phyloP scores from a whole-genome alignment of 2,797 vertebrate genomes.

The Nyctalus aviator region DNA sequence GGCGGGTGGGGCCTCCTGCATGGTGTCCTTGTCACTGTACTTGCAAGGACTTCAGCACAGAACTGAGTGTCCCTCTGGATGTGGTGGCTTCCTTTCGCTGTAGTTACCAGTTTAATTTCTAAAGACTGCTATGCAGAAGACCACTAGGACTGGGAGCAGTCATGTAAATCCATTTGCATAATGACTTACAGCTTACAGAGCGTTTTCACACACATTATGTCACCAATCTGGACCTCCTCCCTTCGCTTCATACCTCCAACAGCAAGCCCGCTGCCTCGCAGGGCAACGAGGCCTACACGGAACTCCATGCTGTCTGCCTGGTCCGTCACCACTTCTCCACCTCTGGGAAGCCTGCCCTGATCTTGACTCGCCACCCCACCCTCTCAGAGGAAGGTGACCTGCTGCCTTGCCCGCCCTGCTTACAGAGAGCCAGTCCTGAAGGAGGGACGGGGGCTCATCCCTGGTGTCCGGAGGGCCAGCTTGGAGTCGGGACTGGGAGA shows the following conservation, averaged over 20 bases:
- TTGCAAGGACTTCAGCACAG: not conserved
- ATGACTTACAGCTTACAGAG: constrained; percentile 22
- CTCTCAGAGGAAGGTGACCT: not conserved
- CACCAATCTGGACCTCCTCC: not conserved
- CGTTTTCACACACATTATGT: not conserved
- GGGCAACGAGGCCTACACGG: rapidly evolving
- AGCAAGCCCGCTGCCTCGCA: not conserved
- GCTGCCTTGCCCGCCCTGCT: not conserved
- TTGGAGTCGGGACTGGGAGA: not conserved
- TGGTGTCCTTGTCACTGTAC: not conserved
- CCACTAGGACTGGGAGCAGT: not conserved
- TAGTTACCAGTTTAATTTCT: not conserved
- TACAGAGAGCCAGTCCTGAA: not conserved
- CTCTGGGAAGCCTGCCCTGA: not conserved
- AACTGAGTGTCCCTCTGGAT: not conserved
- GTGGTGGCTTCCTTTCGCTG: not conserved
- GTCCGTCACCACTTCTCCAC: not conserved
- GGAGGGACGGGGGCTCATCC: not conserved
- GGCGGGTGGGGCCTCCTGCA: rapidly evolving
- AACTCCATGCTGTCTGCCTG: not conserved
- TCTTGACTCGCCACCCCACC: not conserved
- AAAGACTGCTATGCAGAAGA: not conserved
- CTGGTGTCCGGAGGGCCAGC: not conserved
- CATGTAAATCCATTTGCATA: constrained; percentile 6
- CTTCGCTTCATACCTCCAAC: not conserved